Evolutionary conservation across 2,113 vertebrate genomes (phyloP), one percentile per base, ranked within the genome.

Genomic region (Pogona vitticeps): DNA sequence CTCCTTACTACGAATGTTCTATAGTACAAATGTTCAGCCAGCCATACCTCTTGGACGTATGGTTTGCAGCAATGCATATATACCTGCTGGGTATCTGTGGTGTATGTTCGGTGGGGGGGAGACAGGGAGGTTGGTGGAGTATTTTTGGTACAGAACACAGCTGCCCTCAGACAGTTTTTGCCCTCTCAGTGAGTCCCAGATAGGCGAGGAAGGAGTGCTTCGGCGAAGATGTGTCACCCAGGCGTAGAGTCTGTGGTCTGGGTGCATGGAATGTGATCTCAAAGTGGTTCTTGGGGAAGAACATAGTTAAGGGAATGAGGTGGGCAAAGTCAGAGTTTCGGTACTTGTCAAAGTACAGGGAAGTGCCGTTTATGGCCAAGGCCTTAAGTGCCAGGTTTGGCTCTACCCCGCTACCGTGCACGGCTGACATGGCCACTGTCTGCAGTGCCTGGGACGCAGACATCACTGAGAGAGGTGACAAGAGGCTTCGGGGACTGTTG

Each of bases 201-300:
- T 99, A 99, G 95, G 98, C 98, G 71, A 99, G 96, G 96, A 99
- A 99, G 97, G 98, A 99, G 98, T 98, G 98, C 97, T 99, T 99
- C 88, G 98, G 97, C 76, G 98, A 52, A 52, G 46, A 98, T 85
- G 96, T 93, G 93, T 92, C 96, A 94, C 90, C 97, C 95, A 95
- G 95, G 0, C 95, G 96, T 52, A 96, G 96, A 95, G 96, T 97
- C 95, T 97, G 97, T 93, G 96, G 96, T 94, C 96, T 94, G 92
- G 97, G 96, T 85, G 97, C 96, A 95, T 97, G 98, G 98, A 99
- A 98, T 97, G 97, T 97, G 96, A 97, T 94, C 93, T 97, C 97
- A 79, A 97, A 96, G 96, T 98, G 98, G 96, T 95, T 97, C 96
- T 96, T 96, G 94, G 97, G 97, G 96, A 98, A 99, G 93, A 99